phyloP scores from a whole-genome alignment of 2,888 invertebrate genomes.

The Archips xylosteana region DNA sequence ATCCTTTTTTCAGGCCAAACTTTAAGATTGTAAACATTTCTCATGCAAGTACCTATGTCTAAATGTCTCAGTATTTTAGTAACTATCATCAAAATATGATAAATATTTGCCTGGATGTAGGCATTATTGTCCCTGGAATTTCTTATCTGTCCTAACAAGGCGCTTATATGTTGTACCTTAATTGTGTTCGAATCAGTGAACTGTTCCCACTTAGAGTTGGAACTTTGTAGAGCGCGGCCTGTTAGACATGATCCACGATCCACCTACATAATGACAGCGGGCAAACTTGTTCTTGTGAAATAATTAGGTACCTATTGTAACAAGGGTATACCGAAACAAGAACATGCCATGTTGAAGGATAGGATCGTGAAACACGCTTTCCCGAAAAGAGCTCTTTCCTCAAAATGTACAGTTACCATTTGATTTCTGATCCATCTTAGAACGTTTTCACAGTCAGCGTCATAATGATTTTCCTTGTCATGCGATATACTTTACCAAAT shows the following conservation, averaged over 20 bases:
- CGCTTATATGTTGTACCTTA: constrained; percentile 13
- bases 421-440: no score
- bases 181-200: constrained; percentile 38
- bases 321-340: background rate
- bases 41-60: no score
- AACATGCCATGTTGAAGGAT: background rate
- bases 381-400: background rate
- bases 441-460: no score
- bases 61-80: no score
- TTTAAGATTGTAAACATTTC: no score
- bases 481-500: no score
- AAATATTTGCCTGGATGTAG: background rate
- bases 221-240: constrained; percentile 27
- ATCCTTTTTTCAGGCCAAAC: no score
- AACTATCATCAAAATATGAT: no score
- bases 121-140: background rate
- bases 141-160: constrained; percentile 11
- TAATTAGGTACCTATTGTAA: constrained; percentile 7
- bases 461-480: no score
- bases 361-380: background rate
- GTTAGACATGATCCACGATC: constrained; percentile 18
- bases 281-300: constrained; percentile 23
- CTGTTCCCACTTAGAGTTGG: constrained; percentile 23
- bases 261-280: constrained; percentile 6
- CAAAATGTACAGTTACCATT: no score